These are phyloP conservation scores for Nebria salina DNA, from an alignment of 2,888 invertebrate species.

Conservation along the genomic window DNA sequence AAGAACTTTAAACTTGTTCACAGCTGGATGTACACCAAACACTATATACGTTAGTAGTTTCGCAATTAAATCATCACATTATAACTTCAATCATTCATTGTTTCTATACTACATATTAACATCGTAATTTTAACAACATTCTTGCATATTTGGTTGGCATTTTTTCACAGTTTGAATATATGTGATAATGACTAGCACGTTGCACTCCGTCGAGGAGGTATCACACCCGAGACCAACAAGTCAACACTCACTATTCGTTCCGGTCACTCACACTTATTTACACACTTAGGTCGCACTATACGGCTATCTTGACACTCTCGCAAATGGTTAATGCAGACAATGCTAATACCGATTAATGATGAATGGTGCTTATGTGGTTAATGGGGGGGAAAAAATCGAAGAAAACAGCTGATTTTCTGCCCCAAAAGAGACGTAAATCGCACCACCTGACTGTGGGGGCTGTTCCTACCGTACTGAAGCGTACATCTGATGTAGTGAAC, in stretches of 20 bases:
- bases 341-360: not conserved
- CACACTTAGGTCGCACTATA: not conserved
- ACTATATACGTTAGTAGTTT: too few species aligned
- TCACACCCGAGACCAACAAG: not conserved
- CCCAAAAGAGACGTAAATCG: not conserved
- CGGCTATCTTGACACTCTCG: not conserved
- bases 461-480: conserved; percentile 59
- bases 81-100: too few species aligned
- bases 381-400: not conserved
- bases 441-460: conserved; percentile 29
- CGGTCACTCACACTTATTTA: not conserved
- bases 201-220: not conserved
- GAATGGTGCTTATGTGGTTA: not conserved
- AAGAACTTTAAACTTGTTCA: too few species aligned
- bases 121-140: too few species aligned
- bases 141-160: too few species aligned
- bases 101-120: too few species aligned
- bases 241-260: conserved; percentile 4
- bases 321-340: not conserved
- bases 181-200: too few species aligned
- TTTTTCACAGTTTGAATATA: too few species aligned
- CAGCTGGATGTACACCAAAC: too few species aligned
- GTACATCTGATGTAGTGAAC: conserved; percentile 55
- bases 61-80: too few species aligned
- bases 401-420: conserved; percentile 39